A percentile compares a stretch with the other conserved stretches of the same genome.
These are phyloP conservation scores for Tyrannus savana DNA, from an alignment of 2,113 vertebrate genomes.

Conservation along the genomic window DNA sequence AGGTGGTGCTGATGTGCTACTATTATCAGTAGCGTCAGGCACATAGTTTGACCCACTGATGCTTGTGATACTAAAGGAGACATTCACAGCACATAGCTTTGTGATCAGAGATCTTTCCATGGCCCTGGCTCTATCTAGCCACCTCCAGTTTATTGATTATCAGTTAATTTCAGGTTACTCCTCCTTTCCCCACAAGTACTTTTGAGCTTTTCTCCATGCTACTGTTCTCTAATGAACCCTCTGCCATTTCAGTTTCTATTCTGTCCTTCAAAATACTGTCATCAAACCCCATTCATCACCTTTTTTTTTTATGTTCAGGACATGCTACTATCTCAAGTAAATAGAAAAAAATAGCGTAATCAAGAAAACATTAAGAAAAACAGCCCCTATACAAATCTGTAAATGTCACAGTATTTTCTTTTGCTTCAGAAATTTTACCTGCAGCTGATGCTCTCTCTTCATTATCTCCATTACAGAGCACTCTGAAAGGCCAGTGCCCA, in stretches of 20 bases:
- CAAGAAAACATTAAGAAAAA: neutral
- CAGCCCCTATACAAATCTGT: neutral
- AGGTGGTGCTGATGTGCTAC: neutral
- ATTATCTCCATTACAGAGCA: neutral
- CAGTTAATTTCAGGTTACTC: neutral
- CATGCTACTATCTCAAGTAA: neutral
- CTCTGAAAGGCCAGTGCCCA: neutral
- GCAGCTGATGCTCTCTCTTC: neutral
- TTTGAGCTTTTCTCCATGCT: neutral
- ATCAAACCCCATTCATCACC: neutral
- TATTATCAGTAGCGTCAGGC: neutral
- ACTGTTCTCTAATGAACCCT: neutral
- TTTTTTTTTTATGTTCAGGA: neutral
- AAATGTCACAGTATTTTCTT: neutral
- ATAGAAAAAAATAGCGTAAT: neutral
- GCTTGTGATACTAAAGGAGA: neutral
- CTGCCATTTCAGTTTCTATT: neutral
- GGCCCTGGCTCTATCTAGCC: neutral
- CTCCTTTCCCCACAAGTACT: neutral
- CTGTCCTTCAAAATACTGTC: neutral
- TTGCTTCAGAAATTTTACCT: neutral
- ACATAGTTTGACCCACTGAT: neutral
- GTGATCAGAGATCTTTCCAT: neutral
- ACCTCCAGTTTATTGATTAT: neutral
- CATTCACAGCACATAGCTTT: neutral